Evolutionary conservation across 2,888 invertebrate genomes (phyloP).

Genomic region (Melanotus villosus): DNA sequence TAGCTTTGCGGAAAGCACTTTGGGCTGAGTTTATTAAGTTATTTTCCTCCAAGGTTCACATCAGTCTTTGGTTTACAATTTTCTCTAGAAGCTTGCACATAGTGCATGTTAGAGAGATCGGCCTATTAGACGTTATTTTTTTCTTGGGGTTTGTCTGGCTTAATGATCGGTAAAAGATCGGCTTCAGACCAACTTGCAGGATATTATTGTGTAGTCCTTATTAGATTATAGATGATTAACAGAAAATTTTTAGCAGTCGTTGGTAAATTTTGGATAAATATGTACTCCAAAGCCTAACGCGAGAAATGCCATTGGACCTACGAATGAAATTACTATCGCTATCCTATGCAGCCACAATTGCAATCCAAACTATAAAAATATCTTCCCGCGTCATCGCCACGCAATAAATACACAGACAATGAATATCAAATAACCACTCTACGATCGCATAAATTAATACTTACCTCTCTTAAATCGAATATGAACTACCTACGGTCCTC

Average conservation of each 20-base stretch:
- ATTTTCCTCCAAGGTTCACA: not conserved
- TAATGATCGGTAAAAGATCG: not conserved
- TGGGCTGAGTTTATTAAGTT: not conserved
- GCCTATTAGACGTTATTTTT: not conserved
- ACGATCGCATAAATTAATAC: too few relatives aligned
- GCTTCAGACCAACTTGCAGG: not conserved
- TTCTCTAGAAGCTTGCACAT: slow-evolving; percentile 7
- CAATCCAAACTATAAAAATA: too few relatives aligned
- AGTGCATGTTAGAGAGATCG: slow-evolving; percentile 3
- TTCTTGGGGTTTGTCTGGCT: not conserved
- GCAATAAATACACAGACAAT: too few relatives aligned
- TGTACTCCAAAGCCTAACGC: not conserved
- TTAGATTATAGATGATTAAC: not conserved
- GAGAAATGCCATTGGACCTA: not conserved
- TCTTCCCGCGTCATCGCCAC: too few relatives aligned
- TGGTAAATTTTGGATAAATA: not conserved
- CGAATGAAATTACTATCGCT: too few relatives aligned
- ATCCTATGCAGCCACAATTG: too few relatives aligned
- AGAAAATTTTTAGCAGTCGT: not conserved
- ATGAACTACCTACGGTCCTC: too few relatives aligned
- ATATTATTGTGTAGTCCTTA: not conserved
- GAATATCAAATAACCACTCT: too few relatives aligned
- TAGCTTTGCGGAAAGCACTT: too few relatives aligned
- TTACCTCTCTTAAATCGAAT: too few relatives aligned
- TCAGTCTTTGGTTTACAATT: not conserved